Conservation (phyloP, 2,113 vertebrate species). For the Calypte anna region DNA sequence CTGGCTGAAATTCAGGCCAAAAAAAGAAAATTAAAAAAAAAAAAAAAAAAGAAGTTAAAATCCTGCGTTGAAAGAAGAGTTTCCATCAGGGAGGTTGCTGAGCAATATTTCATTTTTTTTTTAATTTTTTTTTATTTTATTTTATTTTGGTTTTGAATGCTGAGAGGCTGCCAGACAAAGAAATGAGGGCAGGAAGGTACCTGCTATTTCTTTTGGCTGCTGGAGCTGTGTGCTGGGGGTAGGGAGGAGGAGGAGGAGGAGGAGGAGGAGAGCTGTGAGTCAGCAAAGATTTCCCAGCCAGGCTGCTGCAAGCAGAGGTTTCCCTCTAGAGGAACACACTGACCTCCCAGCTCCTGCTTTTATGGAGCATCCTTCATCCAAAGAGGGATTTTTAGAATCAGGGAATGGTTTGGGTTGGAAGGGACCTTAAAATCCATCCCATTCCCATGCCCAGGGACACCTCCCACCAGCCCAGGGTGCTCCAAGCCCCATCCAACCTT, state of each 20-base stretch:
- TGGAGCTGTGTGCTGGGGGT: background rate
- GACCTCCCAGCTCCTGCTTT: background rate
- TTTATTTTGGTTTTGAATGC: background rate
- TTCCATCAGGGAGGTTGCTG: constrained; percentile 21
- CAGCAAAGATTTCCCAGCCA: background rate
- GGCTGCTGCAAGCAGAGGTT: constrained; percentile 41
- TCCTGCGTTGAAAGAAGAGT: background rate
- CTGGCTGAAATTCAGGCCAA: background rate
- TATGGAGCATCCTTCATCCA: background rate
- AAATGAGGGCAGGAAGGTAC: constrained; percentile 59
- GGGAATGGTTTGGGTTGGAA: too few relatives aligned
- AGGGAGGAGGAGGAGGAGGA: constrained; percentile 11
- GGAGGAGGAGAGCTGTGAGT: background rate
- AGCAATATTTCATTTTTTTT: background rate
- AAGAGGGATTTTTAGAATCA: background rate
- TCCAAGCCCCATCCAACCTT: too few relatives aligned
- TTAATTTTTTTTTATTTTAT: background rate
- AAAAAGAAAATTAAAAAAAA: background rate
- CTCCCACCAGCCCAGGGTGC: too few relatives aligned
- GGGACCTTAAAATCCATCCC: too few relatives aligned
- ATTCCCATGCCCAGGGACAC: too few relatives aligned
- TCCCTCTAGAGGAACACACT: constrained; percentile 52
- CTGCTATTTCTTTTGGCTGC: constrained; percentile 60
- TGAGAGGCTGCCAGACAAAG: constrained; percentile 40
- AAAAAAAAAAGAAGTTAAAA: background rate